Percentiles rank a stretch among this genome's conserved stretches.
phyloP scores from a whole-genome alignment of 1,140 invertebrate genomes.

The Trachymyrmex cornetzi region DNA sequence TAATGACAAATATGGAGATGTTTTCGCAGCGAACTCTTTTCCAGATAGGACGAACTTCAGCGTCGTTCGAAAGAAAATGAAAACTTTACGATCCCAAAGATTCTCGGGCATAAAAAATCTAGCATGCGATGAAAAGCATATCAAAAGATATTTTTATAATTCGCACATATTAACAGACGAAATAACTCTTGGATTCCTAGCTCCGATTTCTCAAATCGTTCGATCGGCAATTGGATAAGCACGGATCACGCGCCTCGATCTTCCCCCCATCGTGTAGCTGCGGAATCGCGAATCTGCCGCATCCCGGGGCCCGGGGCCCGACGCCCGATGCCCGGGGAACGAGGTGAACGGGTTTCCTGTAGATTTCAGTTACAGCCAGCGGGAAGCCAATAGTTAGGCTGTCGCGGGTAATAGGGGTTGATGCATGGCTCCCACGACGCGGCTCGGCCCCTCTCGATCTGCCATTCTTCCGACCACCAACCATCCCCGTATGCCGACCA shows the following conservation, averaged over 20 bases:
- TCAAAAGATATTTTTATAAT: neutral
- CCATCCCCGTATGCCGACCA: slow-evolving; percentile 16
- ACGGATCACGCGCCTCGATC: neutral
- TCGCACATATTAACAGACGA: neutral
- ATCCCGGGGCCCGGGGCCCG: neutral
- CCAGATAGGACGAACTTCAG: neutral
- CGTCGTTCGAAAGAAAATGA: neutral
- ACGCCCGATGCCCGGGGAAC: neutral
- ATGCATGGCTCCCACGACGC: slow-evolving; percentile 78
- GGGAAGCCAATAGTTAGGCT: slow-evolving; percentile 73
- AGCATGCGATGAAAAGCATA: too few relatives aligned
- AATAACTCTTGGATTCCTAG: neutral
- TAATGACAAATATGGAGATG: neutral
- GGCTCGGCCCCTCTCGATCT: slow-evolving; percentile 58
- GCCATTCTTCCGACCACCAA: slow-evolving; percentile 61
- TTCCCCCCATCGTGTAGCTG: too few relatives aligned
- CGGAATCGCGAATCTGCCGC: slow-evolving; percentile 43
- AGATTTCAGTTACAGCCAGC: slow-evolving; percentile 78
- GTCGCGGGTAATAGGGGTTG: slow-evolving; percentile 77
- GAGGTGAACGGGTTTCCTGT: slow-evolving; percentile 49
- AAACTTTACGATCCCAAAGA: neutral
- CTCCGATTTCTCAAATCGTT: neutral
- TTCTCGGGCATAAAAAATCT: neutral
- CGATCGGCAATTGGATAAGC: neutral
- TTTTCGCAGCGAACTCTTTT: neutral